These are phyloP conservation scores for Heteromormyrus szaboi DNA, from an alignment of 2,797 vertebrate species.

Conservation along the genomic window DNA sequence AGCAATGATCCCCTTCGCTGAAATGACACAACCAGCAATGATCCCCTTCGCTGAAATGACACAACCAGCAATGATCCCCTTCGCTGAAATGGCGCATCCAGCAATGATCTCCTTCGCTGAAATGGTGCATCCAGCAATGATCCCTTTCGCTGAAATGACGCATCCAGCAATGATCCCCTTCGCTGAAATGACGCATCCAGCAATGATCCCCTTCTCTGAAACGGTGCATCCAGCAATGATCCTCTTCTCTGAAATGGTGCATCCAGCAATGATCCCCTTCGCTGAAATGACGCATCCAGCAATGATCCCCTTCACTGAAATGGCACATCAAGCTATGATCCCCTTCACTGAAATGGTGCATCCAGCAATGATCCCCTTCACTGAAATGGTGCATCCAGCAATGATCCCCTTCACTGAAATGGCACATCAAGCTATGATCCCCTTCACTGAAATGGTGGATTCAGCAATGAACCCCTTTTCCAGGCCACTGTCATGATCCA, in stretches of 20 bases:
- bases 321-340: neutral
- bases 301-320: neutral
- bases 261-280: neutral
- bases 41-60: neutral
- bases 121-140: neutral
- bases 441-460: neutral
- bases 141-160: neutral
- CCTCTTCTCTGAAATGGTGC: neutral
- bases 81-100: too few species aligned
- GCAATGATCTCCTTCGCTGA: neutral
- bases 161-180: neutral
- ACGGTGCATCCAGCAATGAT: neutral
- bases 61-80: neutral
- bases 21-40: neutral
- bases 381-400: neutral
- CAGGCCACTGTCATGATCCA: neutral
- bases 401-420: neutral
- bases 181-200: neutral
- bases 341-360: neutral
- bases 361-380: neutral
- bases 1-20: neutral
- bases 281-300: neutral
- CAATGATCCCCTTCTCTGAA: neutral
- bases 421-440: neutral
- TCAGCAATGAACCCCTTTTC: neutral